These are phyloP conservation scores for Nyctibius bracteatus DNA, from an alignment of 2,113 vertebrate species.

Conservation along the genomic window DNA sequence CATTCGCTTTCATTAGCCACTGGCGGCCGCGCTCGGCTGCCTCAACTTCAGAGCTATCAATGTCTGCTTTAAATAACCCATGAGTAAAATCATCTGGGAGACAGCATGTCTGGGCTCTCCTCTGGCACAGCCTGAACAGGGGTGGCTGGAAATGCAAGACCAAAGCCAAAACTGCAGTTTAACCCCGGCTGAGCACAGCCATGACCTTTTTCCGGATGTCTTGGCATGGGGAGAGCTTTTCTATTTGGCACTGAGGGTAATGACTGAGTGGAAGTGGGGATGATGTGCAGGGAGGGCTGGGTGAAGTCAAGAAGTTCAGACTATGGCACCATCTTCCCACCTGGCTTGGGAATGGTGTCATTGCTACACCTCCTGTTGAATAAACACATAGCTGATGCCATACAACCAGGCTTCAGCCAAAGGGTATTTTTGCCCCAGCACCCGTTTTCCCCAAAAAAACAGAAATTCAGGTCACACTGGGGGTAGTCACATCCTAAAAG, in stretches of 20 bases:
- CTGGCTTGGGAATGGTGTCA: neutral
- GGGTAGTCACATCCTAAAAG: neutral
- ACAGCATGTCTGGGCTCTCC: conserved; percentile 28
- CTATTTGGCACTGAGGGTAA: neutral
- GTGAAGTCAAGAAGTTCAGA: neutral
- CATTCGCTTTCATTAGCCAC: conserved; percentile 52
- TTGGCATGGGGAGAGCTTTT: neutral
- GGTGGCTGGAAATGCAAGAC: conserved; percentile 7
- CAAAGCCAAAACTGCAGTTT: neutral
- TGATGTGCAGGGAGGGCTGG: neutral
- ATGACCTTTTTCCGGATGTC: neutral
- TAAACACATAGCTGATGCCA: neutral
- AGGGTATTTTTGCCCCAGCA: neutral
- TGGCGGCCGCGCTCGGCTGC: neutral
- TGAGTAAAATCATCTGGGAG: conserved; percentile 43
- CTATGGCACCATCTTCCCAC: neutral
- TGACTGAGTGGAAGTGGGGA: neutral
- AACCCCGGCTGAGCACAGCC: neutral
- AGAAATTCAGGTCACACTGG: neutral
- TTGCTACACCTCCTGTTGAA: neutral
- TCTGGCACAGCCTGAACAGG: neutral
- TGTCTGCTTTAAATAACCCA: conserved; percentile 52
- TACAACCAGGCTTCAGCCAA: neutral
- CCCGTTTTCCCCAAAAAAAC: neutral
- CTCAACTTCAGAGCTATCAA: conserved; percentile 13